phyloP scores from a whole-genome alignment of 1,140 invertebrate genomes.

The Euwallacea fornicatus region DNA sequence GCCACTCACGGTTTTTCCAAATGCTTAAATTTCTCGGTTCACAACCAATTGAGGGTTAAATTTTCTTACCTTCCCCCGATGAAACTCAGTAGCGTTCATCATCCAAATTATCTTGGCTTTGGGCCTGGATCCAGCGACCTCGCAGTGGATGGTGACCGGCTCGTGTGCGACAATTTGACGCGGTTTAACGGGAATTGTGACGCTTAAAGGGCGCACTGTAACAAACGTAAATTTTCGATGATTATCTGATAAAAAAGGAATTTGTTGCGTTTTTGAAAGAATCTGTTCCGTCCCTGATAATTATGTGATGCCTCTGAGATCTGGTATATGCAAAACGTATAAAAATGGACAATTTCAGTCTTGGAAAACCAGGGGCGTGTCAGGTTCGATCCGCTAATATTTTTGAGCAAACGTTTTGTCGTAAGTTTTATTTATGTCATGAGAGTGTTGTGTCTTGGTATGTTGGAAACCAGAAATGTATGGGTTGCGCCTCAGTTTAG shows the following conservation, averaged over 20 bases:
- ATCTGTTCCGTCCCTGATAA: too few species aligned
- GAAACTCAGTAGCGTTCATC: conserved; percentile 72
- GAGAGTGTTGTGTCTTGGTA: too few species aligned
- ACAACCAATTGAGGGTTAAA: conserved; percentile 39
- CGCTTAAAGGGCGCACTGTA: conserved; percentile 72
- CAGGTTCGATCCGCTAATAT: too few species aligned
- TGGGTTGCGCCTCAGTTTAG: too few species aligned
- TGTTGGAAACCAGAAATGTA: too few species aligned
- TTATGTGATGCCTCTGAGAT: neutral
- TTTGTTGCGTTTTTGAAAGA: too few species aligned
- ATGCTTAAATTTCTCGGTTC: neutral
- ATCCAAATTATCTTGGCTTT: conserved; percentile 80
- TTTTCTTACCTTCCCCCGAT: conserved; percentile 65
- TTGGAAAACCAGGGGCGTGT: neutral
- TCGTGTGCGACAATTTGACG: conserved; percentile 75
- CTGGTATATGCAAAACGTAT: neutral
- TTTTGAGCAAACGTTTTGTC: too few species aligned
- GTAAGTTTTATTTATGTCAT: too few species aligned
- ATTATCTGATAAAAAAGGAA: too few species aligned
- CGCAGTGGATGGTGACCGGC: conserved; percentile 74
- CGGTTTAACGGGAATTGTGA: conserved; percentile 73
- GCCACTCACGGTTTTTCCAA: too few species aligned
- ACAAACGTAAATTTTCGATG: neutral
- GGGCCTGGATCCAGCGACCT: conserved; percentile 80
- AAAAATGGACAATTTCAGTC: neutral